phyloP scores from a whole-genome alignment of 2,888 invertebrate species.

The Heliconius charithonia region DNA sequence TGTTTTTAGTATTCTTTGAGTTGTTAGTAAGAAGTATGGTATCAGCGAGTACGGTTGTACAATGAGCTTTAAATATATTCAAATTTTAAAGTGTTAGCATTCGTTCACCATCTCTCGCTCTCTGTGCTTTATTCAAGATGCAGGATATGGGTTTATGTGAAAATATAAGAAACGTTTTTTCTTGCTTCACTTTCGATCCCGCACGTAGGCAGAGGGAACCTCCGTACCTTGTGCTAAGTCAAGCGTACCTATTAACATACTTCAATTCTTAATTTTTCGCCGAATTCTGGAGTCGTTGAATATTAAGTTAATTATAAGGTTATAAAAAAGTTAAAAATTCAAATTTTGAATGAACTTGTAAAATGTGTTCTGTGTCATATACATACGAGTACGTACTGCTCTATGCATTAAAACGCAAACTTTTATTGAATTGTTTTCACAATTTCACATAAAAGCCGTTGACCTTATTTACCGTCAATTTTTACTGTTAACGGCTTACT shows the following conservation, averaged over 20 bases:
- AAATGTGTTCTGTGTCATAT: not conserved
- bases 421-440: constrained; percentile 2
- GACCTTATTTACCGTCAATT: constrained; percentile 32
- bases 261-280: too few species aligned
- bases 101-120: not conserved
- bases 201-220: too few species aligned
- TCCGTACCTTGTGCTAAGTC: too few species aligned
- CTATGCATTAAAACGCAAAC: constrained; percentile 1
- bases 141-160: not conserved
- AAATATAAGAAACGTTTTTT: not conserved
- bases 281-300: too few species aligned
- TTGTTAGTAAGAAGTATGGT: too few species aligned
- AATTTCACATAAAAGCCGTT: constrained; percentile 32
- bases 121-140: not conserved
- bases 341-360: not conserved
- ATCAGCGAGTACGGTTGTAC: too few species aligned
- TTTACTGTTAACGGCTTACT: constrained; percentile 38
- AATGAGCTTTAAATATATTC: not conserved
- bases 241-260: too few species aligned
- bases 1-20: too few species aligned
- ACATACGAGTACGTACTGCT: not conserved
- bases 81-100: not conserved
- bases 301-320: too few species aligned
- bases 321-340: too few species aligned
- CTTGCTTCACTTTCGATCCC: too few species aligned